Percentiles rank a stretch among this genome's conserved stretches.
These are phyloP conservation scores for Ectobius pallidus DNA, from an alignment of 2,888 invertebrate genomes.

Conservation along the genomic window DNA sequence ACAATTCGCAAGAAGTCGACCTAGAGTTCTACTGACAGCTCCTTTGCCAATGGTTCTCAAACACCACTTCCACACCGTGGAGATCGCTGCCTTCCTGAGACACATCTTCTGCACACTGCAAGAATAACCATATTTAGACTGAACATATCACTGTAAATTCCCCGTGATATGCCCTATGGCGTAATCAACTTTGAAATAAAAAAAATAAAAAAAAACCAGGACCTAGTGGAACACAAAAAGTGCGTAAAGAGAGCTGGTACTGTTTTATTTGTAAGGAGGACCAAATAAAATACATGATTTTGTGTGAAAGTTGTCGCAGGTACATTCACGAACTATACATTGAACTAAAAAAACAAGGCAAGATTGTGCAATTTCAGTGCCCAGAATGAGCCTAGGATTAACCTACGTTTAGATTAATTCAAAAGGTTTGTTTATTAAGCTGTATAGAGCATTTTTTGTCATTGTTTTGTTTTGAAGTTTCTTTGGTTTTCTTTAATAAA, in stretches of 20 bases:
- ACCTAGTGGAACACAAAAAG: constrained; percentile 8
- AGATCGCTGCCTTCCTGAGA: too few relatives aligned
- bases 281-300: neutral
- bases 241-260: neutral
- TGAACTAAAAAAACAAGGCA: neutral
- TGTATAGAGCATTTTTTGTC: neutral
- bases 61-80: too few relatives aligned
- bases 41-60: too few relatives aligned
- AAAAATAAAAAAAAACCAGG: neutral
- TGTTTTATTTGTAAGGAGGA: constrained; percentile 15
- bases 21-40: too few relatives aligned
- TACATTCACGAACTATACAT: neutral
- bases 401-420: neutral
- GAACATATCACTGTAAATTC: too few relatives aligned
- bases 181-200: too few relatives aligned
- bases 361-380: neutral
- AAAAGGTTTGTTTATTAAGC: neutral
- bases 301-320: constrained; percentile 1
- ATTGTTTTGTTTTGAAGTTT: neutral
- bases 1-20: too few relatives aligned
- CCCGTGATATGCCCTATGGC: neutral
- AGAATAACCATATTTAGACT: too few relatives aligned
- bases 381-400: neutral
- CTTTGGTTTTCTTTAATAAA: neutral
- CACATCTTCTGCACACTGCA: too few relatives aligned